phyloP scores from a whole-genome alignment of 2,888 invertebrate species.

The Philaethria dido region DNA sequence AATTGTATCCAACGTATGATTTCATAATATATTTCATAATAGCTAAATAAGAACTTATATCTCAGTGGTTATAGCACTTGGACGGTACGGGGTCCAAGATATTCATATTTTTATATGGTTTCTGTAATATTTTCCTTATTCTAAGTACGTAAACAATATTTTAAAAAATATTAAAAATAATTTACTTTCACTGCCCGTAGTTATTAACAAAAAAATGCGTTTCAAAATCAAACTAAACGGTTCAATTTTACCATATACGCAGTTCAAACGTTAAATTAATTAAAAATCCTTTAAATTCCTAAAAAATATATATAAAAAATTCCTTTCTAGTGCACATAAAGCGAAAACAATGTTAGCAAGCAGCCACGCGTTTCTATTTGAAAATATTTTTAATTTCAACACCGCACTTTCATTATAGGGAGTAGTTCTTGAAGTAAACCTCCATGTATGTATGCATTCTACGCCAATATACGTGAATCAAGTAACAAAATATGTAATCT shows the following conservation, averaged over 20 bases:
- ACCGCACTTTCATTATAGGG: conserved; percentile 61
- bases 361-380: conserved; percentile 51
- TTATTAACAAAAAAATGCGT: too few species aligned
- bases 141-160: too few species aligned
- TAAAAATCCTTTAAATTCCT: conserved; percentile 38
- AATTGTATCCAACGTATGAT: too few species aligned
- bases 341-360: conserved; percentile 49
- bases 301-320: conserved; percentile 43
- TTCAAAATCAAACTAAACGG: not conserved
- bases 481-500: not conserved
- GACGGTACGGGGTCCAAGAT: too few species aligned
- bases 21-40: too few species aligned
- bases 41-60: too few species aligned
- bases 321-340: conserved; percentile 42
- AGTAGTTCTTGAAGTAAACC: conserved; percentile 59
- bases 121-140: too few species aligned
- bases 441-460: conserved; percentile 14
- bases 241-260: not conserved
- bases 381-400: conserved; percentile 69
- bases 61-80: too few species aligned
- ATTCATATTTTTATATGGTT: too few species aligned
- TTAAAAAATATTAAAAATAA: too few species aligned
- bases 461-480: not conserved
- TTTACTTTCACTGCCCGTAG: too few species aligned
- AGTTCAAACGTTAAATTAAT: conserved; percentile 39